Base-by-base conservation (phyloP, 2,888 invertebrate species). In the Steinernema scapterisci region DNA sequence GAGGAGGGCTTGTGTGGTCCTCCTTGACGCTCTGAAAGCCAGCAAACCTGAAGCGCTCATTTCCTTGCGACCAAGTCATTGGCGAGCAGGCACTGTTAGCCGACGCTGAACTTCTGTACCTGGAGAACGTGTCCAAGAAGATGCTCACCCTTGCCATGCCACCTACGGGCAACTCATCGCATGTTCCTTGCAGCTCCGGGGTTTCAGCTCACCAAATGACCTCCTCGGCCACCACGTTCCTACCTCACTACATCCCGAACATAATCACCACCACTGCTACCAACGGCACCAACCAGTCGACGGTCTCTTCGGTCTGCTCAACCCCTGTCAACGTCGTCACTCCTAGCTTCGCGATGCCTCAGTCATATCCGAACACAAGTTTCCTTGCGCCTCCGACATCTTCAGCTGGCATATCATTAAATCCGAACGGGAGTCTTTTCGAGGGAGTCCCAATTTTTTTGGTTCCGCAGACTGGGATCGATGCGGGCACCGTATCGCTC, bases 361-460 rank as follows among this genome's bases (percentile, higher is more conserved):
- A 63, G 38, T 63, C 63, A 16, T 63, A 27, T 63, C 27, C 63
- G 16, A 63, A 27, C 27, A 63, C 63, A 27, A 27, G 63, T 16
- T 63, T 63, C 27, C 63, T 63, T 27, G 63, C 63, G 27, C 63
- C 63, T 63, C 63, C 63, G 38, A 63, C 63, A 1, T 63, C 63
- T 16, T 63, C 63, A 16, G 63, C 63, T n/a, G 63, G 63, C 63
- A 31, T 63, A 63, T 63, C 63, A 31, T 27, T 63, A 23, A 71
- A 38, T 19, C 31, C 72, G 38, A 75, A 70, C 21, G 74, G 72
- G 44, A 78, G 71, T 46, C 72, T 78, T 13, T 79, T 76, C 75
- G 81, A 81, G 73, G 81, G 81, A 19, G 76, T 80, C 16, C 81
- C 81, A 1, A 80, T 80, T 51, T 79, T 81, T 70, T 70, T 81